These are phyloP conservation scores for Elysia chlorotica DNA, from an alignment of 1,140 invertebrate species.

Conservation along the genomic window DNA sequence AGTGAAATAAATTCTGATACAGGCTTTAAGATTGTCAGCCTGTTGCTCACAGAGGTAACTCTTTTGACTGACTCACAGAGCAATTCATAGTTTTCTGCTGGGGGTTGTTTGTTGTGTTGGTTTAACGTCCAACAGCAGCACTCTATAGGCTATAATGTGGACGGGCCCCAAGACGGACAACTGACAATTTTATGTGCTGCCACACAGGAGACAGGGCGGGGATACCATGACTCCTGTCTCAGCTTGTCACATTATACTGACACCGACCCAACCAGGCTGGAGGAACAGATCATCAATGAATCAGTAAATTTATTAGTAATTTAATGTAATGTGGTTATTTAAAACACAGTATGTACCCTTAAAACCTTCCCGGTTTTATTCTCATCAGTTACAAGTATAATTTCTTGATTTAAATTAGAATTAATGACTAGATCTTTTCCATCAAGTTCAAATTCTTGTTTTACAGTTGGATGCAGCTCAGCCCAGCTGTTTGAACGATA, in stretches of 20 bases:
- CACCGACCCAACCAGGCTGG: not conserved
- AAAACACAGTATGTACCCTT: not conserved
- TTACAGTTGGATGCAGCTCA: conserved; percentile 42
- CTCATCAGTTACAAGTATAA: not conserved
- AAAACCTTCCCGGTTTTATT: not conserved
- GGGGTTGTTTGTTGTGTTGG: too few relatives aligned
- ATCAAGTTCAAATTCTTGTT: too few relatives aligned
- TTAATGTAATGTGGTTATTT: not conserved
- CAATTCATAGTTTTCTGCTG: too few relatives aligned
- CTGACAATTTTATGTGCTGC: too few relatives aligned
- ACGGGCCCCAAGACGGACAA: too few relatives aligned
- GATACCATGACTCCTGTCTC: not conserved
- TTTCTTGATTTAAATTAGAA: too few relatives aligned
- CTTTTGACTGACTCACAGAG: too few relatives aligned
- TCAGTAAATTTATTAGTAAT: not conserved
- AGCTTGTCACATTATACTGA: too few relatives aligned
- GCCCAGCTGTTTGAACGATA: conserved; percentile 39
- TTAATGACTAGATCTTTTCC: too few relatives aligned
- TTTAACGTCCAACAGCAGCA: too few relatives aligned
- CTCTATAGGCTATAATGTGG: too few relatives aligned
- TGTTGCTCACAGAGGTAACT: conserved; percentile 52
- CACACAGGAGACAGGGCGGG: not conserved
- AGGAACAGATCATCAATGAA: not conserved
- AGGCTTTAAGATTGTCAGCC: conserved; percentile 45
- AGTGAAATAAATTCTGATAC: conserved; percentile 51